Evolutionary conservation across 2,888 invertebrate genomes (phyloP).

Genomic region (Sinopyrophorus schimmeli): DNA sequence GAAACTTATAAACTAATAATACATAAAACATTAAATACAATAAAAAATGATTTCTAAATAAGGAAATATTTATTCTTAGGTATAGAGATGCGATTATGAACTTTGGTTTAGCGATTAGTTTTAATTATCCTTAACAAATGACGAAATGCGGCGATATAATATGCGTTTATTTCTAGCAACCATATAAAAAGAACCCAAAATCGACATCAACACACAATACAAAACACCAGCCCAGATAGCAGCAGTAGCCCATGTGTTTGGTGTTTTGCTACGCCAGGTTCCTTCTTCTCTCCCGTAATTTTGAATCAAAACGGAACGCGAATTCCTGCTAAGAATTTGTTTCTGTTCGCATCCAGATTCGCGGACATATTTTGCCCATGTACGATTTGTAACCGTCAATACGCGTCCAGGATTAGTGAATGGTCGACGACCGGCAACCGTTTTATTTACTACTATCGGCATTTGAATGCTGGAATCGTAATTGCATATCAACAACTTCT

Average conservation of each 20-base stretch:
- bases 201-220: constrained; percentile 7
- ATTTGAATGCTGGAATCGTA: constrained; percentile 64
- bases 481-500: constrained; percentile 65
- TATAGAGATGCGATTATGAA: no score
- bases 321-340: constrained; percentile 36
- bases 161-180: not conserved
- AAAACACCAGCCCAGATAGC: constrained; percentile 51
- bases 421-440: constrained; percentile 59
- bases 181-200: not conserved
- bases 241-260: constrained; percentile 51
- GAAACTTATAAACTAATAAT: no score
- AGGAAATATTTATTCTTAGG: no score
- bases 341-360: constrained; percentile 64
- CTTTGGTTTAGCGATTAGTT: no score
- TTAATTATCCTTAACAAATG: no score
- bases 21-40: no score
- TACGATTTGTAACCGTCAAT: constrained; percentile 63
- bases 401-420: constrained; percentile 63
- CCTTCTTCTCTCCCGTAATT: constrained; percentile 33
- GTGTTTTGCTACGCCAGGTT: no score
- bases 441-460: constrained; percentile 58
- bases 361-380: constrained; percentile 73
- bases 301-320: constrained; percentile 33
- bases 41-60: no score
- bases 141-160: no score